A percentile compares a stretch with the other conserved stretches of the same genome.
These are phyloP conservation scores for Bombus turneri DNA, from an alignment of 1,140 invertebrate species.

Conservation along the genomic window DNA sequence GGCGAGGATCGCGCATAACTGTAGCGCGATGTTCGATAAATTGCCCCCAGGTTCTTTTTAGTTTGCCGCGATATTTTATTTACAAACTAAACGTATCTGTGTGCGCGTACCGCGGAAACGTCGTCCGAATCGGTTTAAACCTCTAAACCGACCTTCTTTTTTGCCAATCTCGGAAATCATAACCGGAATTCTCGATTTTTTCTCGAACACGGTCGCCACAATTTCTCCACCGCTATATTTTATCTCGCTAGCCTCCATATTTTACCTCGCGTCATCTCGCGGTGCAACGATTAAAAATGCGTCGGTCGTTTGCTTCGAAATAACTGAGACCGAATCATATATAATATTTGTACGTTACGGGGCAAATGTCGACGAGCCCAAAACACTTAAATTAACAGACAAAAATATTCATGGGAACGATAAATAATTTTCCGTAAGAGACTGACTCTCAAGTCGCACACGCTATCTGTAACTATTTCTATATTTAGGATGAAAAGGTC, in stretches of 20 bases:
- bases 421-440: not conserved
- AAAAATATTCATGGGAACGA: not conserved
- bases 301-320: not conserved
- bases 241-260: not conserved
- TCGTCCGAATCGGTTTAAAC: conserved; percentile 41
- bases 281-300: not conserved
- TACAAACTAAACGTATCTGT: conserved; percentile 59
- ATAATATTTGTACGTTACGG: too few relatives aligned
- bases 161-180: not conserved
- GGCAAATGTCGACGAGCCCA: rapidly evolving
- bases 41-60: conserved; percentile 62
- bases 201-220: not conserved
- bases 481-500: not conserved
- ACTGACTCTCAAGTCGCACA: rapidly evolving
- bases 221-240: not conserved
- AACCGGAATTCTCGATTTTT: not conserved
- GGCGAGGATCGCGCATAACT: conserved; percentile 48
- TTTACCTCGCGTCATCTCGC: not conserved
- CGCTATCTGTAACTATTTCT: not conserved
- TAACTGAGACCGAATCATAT: not conserved
- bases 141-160: conserved; percentile 5
- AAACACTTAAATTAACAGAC: not conserved
- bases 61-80: conserved; percentile 62
- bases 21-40: conserved; percentile 66
- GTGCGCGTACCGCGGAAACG: conserved; percentile 47